These are phyloP conservation scores for Pristiophorus japonicus DNA, from an alignment of 2,113 vertebrate genomes.

Conservation along the genomic window DNA sequence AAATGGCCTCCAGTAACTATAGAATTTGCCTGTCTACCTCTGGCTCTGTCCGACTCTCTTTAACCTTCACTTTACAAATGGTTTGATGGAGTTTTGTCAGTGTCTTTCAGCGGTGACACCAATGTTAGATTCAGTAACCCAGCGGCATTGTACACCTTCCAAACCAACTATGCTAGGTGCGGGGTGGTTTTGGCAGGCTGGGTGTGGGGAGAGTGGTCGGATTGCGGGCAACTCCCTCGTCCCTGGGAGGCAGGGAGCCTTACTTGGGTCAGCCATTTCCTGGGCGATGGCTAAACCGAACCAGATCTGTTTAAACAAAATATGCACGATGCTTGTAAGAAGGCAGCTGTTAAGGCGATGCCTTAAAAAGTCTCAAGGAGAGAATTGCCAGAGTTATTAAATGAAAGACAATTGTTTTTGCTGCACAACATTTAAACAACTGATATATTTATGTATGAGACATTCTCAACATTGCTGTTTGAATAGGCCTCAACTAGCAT, in stretches of 20 bases:
- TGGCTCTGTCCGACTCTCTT: background rate
- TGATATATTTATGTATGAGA: background rate
- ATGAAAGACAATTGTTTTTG: background rate
- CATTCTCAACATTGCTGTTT: background rate
- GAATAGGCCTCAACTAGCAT: background rate
- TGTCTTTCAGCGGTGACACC: background rate
- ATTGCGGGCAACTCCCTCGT: background rate
- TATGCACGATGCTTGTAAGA: background rate
- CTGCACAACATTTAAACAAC: constrained; percentile 15
- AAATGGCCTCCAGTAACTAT: background rate
- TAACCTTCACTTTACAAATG: background rate
- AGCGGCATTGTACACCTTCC: background rate
- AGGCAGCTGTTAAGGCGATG: background rate
- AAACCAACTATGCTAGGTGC: background rate
- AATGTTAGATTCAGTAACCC: background rate
- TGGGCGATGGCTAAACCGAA: background rate
- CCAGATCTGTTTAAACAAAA: background rate
- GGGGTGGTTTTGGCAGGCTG: background rate
- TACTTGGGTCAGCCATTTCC: background rate
- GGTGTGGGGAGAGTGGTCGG: background rate
- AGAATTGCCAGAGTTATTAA: background rate
- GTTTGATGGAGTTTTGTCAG: background rate
- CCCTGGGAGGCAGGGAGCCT: background rate
- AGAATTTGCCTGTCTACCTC: background rate
- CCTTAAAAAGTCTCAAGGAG: background rate